Evolutionary conservation across 2,888 invertebrate species (phyloP).

Genomic region (Euclidia mi): DNA sequence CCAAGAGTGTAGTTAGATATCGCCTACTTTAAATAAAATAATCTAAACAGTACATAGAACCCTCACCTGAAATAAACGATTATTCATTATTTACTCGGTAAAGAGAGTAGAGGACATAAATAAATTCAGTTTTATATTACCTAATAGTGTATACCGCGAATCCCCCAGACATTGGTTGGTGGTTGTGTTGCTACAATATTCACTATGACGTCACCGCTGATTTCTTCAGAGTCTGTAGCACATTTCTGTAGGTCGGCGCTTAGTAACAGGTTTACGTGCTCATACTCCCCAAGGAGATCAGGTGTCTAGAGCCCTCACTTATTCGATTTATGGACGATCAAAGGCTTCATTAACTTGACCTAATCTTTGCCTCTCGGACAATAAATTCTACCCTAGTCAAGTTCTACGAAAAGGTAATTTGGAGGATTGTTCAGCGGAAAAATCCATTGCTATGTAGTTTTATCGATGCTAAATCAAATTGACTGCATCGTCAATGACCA

Average conservation of each 20-base stretch:
- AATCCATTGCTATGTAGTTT: too few relatives aligned
- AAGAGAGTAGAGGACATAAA: too few relatives aligned
- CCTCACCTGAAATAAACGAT: too few relatives aligned
- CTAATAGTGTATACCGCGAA: too few relatives aligned
- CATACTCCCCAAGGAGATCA: constrained; percentile 19
- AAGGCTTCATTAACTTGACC: constrained; percentile 5
- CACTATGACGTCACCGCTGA: constrained; percentile 30
- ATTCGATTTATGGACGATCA: constrained; percentile 3
- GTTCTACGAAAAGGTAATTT: background rate
- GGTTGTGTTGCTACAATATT: constrained; percentile 8
- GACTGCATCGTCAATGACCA: too few relatives aligned
- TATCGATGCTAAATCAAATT: too few relatives aligned
- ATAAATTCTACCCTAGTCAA: background rate
- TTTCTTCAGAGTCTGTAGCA: constrained; percentile 11
- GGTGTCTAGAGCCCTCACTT: constrained; percentile 6
- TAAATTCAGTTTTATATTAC: too few relatives aligned
- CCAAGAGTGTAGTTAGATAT: too few relatives aligned
- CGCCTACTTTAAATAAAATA: too few relatives aligned
- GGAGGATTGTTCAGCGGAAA: too few relatives aligned
- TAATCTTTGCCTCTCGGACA: constrained; percentile 1
- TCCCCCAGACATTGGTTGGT: background rate
- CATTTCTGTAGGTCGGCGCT: constrained; percentile 27
- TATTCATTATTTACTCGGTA: too few relatives aligned
- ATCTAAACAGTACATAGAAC: too few relatives aligned
- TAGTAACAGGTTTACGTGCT: constrained; percentile 23